phyloP scores from a whole-genome alignment of 2,113 vertebrate species.

The Greenwoodochromis staneri region DNA sequence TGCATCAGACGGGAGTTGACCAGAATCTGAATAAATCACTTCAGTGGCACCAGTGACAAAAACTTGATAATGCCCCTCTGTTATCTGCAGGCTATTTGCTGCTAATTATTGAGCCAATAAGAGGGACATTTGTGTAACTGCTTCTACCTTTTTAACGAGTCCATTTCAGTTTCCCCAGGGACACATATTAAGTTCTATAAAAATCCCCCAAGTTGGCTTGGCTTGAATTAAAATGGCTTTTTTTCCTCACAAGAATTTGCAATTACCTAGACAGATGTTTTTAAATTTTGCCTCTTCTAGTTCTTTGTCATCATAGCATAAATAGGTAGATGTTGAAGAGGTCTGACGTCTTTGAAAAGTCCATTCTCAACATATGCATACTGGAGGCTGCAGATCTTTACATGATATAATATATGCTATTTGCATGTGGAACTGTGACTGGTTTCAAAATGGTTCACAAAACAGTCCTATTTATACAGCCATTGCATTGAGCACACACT shows the following conservation, averaged over 20 bases:
- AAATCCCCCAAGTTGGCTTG: neutral
- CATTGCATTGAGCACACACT: neutral
- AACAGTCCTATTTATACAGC: neutral
- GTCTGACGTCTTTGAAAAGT: neutral
- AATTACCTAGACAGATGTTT: neutral
- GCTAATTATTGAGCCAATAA: neutral
- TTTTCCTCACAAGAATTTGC: neutral
- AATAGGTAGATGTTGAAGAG: neutral
- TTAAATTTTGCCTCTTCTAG: neutral
- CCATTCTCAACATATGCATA: neutral
- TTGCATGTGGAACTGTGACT: neutral
- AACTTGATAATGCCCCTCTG: conserved; percentile 25
- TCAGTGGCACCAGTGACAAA: conserved; percentile 66
- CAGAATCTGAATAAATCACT: conserved; percentile 61
- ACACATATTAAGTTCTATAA: neutral
- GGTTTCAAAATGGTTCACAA: neutral
- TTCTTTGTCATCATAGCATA: neutral
- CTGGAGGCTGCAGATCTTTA: neutral
- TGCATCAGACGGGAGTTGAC: conserved; percentile 64
- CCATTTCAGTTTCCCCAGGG: neutral
- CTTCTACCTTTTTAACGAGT: neutral
- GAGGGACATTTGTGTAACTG: neutral
- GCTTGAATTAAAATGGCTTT: neutral
- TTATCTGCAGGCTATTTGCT: neutral
- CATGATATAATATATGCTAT: neutral